Evolutionary conservation across 2,888 invertebrate species (phyloP), one percentile per base, ranked within the genome.

Genomic region (Caenorhabditis wallacei): DNA sequence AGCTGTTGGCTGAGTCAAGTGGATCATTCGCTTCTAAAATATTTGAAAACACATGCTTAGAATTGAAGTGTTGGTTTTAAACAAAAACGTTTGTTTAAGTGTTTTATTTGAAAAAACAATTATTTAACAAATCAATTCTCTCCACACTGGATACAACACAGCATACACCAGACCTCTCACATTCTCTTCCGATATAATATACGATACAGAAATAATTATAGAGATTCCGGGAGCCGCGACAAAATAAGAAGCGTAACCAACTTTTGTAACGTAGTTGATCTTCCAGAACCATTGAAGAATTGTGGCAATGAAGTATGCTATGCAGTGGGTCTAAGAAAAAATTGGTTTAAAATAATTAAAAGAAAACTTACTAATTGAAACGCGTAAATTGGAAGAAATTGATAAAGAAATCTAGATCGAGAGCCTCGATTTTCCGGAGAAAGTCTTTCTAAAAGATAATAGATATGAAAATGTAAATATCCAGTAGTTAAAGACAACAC

Each of bases 131-230:
- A 20, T 54, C 54, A 35, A 0, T 26, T 56, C 56, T 18, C 56
- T 30, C 30, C 30, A 56, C 5, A 35, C 18, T 2, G 56, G 56
- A 18, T 26, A 16, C 0, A 56, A 1, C 1, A 35, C 5, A 3
- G 56, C 18, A n/a, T 5, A 5, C 8, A 30, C 4, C 2, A 18
- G 7, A 2, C 16, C 7, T 3, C 56, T 16, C 1, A 56, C 35
- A 18, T 8, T 56, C 8, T 56, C 56, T 13, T 56, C 30, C 18
- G 56, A 56, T n/a, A 30, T n/a, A 18, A 56, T 16, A 56, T 56
- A 56, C 5, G 56, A 56, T 0, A 56, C 8, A 1, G 56, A 30
- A 8, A 56, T 35, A 2, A n/a, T 35, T 3, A 56, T 16, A 1
- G 56, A 30, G 5, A 56, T 35, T 13, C n/a, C 30, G 13, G 13